Evolutionary conservation across 1,140 invertebrate species (phyloP).

Genomic region (Antheraea mylitta): DNA sequence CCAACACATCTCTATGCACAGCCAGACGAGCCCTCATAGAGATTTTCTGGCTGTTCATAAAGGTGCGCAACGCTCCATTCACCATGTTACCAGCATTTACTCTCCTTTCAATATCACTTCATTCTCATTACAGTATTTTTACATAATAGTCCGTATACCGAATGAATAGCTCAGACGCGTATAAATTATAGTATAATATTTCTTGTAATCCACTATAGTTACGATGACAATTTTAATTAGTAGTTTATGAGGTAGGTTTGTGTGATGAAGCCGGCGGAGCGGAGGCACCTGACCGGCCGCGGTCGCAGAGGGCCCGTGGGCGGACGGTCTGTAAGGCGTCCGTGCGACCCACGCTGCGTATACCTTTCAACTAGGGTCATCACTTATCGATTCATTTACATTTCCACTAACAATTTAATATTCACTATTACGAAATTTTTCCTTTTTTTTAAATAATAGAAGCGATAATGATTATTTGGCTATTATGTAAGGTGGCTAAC

Average conservation of each 20-base stretch:
- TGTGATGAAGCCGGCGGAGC: conserved; percentile 10
- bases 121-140: too few species aligned
- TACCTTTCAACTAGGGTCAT: conserved; percentile 2
- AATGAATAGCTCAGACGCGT: not conserved
- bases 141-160: too few species aligned
- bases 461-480: too few species aligned
- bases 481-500: too few species aligned
- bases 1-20: too few species aligned
- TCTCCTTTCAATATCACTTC: too few species aligned
- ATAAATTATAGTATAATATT: not conserved
- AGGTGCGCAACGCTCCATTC: too few species aligned
- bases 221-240: conserved; percentile 1
- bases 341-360: conserved; percentile 36
- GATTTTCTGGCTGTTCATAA: too few species aligned
- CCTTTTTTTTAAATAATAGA: too few species aligned
- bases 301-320: conserved; percentile 44
- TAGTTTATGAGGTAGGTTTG: conserved; percentile 14
- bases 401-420: not conserved
- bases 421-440: not conserved
- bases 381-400: conserved; percentile 1
- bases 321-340: conserved; percentile 40
- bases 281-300: conserved; percentile 50
- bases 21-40: too few species aligned
- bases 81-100: too few species aligned
- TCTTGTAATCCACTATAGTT: not conserved